These are phyloP conservation scores for Noctilio leporinus DNA, from an alignment of 2,113 vertebrate genomes.

Conservation along the genomic window DNA sequence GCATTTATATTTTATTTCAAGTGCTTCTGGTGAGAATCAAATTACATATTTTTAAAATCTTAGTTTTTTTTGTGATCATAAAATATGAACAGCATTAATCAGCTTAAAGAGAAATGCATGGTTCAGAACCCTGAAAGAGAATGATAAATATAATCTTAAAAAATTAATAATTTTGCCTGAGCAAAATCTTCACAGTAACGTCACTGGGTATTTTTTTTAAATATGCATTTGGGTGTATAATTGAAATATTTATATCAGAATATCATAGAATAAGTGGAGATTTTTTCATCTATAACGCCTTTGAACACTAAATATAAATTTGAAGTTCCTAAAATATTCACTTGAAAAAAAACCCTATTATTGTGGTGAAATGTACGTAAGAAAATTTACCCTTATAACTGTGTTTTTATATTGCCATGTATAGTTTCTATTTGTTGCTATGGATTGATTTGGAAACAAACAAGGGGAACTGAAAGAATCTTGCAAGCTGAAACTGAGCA, in stretches of 20 bases:
- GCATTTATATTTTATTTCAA: background rate
- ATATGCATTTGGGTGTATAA: background rate
- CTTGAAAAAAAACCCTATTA: background rate
- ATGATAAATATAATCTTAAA: background rate
- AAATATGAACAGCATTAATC: background rate
- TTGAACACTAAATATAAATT: background rate
- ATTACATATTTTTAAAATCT: background rate
- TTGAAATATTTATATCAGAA: background rate
- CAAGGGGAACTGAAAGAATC: background rate
- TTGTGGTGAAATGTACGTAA: background rate
- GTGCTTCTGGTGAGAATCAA: background rate
- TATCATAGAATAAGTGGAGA: background rate
- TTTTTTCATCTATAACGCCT: background rate
- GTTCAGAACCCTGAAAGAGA: background rate
- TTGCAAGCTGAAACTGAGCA: background rate
- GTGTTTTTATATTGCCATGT: background rate
- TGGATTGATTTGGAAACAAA: background rate
- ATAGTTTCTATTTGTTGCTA: background rate
- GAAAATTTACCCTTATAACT: background rate
- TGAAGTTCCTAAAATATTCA: background rate
- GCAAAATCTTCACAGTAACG: background rate
- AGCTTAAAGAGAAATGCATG: background rate
- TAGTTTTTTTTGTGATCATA: background rate
- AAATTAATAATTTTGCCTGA: background rate
- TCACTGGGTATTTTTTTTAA: background rate